Conservation (phyloP, 1,140 invertebrate species). For the Calliopsis andreniformis region DNA sequence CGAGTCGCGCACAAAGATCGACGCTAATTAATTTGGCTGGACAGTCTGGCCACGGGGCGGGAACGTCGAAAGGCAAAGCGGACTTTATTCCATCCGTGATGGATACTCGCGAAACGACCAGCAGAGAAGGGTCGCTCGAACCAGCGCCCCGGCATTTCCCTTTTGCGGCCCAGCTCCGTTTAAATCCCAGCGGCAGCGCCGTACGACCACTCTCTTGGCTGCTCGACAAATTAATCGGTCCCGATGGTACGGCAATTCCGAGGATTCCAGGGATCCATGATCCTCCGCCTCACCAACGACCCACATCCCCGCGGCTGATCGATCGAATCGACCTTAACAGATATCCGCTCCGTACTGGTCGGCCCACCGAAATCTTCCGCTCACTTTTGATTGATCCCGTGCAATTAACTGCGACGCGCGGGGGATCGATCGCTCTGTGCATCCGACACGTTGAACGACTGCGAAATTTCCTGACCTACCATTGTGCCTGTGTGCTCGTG, state of each 20-base stretch:
- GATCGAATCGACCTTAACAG: constrained; percentile 52
- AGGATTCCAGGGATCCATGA: constrained; percentile 60
- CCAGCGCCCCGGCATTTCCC: constrained; percentile 57
- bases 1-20: neutral
- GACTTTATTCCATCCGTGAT: constrained; percentile 34
- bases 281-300: constrained; percentile 13
- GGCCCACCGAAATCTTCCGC: constrained; percentile 46
- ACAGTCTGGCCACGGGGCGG: neutral
- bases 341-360: constrained; percentile 28
- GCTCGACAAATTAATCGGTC: constrained; percentile 66
- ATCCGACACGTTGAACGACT: neutral
- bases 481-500: neutral
- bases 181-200: constrained; percentile 64
- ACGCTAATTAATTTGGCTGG: constrained; percentile 32
- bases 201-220: constrained; percentile 60
- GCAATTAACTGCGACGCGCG: constrained; percentile 34
- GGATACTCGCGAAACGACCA: constrained; percentile 51
- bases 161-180: constrained; percentile 58
- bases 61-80: constrained; percentile 13
- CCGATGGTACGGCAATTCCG: constrained; percentile 63
- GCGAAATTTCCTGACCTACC: neutral
- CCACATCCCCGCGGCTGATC: constrained; percentile 28
- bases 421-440: neutral
- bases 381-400: constrained; percentile 40
- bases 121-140: constrained; percentile 44